These are phyloP conservation scores for Scaptomyza flava DNA, from an alignment of 2,888 invertebrate genomes.

Conservation along the genomic window DNA sequence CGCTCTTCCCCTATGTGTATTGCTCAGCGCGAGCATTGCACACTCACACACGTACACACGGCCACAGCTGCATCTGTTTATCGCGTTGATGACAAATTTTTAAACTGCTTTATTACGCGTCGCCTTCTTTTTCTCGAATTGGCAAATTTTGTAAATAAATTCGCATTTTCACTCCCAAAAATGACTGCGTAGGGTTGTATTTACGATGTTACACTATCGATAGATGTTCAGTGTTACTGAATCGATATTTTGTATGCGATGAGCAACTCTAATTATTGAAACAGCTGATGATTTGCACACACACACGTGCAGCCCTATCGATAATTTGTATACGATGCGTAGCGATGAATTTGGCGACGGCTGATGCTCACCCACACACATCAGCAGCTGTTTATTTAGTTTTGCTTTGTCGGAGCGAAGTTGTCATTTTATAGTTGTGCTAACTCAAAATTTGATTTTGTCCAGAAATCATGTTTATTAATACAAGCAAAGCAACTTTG, in stretches of 20 bases:
- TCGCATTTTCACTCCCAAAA: slow-evolving; percentile 63
- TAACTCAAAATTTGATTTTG: neutral
- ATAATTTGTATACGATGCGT: slow-evolving; percentile 11
- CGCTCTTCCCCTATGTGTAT: slow-evolving; percentile 47
- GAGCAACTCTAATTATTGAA: neutral
- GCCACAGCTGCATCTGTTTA: slow-evolving; percentile 23
- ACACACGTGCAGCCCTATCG: neutral
- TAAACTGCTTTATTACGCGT: slow-evolving; percentile 41
- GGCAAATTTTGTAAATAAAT: slow-evolving; percentile 65
- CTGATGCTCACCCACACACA: slow-evolving; percentile 23
- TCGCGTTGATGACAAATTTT: slow-evolving; percentile 31
- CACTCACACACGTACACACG: slow-evolving; percentile 25
- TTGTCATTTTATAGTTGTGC: slow-evolving; percentile 14
- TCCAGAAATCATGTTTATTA: slow-evolving; percentile 39
- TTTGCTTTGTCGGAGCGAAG: slow-evolving; percentile 41
- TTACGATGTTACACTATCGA: slow-evolving; percentile 20
- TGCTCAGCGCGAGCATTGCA: slow-evolving; percentile 51
- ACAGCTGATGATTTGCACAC: slow-evolving; percentile 1
- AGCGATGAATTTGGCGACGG: neutral
- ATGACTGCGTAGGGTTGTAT: slow-evolving; percentile 48
- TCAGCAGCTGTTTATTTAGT: slow-evolving; percentile 33
- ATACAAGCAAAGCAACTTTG: slow-evolving; percentile 36
- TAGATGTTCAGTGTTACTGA: neutral
- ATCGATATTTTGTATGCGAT: slow-evolving; percentile 2
- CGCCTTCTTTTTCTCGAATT: slow-evolving; percentile 48